Evolutionary conservation across 2,113 vertebrate species (phyloP).

Genomic region (Phalacrocorax brasilianus): DNA sequence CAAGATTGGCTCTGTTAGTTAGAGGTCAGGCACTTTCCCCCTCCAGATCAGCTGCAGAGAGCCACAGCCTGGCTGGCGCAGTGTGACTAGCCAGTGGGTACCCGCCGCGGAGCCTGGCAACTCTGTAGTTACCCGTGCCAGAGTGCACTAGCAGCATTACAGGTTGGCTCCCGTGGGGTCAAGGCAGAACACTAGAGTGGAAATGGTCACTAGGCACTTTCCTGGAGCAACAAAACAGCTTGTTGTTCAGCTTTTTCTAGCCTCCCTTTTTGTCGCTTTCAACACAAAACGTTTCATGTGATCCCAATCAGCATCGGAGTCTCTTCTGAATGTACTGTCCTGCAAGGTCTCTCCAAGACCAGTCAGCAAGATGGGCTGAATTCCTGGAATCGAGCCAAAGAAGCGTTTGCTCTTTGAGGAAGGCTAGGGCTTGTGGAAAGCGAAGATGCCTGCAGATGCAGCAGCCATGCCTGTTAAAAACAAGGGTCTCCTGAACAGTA

Average conservation of each 20-base stretch:
- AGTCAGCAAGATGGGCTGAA: background rate
- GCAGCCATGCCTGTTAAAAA: background rate
- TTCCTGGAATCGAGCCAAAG: background rate
- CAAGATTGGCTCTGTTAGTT: background rate
- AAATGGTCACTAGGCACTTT: background rate
- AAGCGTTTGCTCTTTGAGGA: background rate
- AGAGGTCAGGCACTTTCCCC: background rate
- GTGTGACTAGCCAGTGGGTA: background rate
- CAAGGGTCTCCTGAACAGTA: background rate
- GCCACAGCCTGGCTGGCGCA: background rate
- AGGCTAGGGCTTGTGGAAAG: background rate
- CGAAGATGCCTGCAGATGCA: background rate
- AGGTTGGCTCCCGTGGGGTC: fast-evolving
- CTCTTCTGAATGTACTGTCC: background rate
- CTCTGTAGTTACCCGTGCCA: background rate
- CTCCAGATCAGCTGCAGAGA: background rate
- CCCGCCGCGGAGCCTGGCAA: background rate
- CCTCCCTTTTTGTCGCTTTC: background rate
- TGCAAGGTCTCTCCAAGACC: background rate
- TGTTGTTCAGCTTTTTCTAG: background rate
- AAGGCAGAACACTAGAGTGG: background rate
- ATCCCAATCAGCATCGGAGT: background rate
- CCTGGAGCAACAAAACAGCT: background rate
- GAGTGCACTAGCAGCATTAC: fast-evolving
- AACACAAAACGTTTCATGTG: background rate